phyloP scores from a whole-genome alignment of 2,888 invertebrate species.

The Amiota communis region DNA sequence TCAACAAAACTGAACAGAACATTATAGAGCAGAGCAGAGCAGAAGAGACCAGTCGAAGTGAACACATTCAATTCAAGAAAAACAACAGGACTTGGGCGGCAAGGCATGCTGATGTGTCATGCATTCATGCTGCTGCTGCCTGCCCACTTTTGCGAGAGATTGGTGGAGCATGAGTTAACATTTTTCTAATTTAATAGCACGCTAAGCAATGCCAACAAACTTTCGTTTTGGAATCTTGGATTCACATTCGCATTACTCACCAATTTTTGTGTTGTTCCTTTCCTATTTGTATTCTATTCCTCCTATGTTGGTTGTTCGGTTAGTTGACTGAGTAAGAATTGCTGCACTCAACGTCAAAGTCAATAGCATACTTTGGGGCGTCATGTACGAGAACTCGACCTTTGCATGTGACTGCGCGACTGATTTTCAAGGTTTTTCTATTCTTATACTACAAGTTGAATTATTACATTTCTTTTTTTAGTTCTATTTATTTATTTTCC shows the following conservation, averaged over 20 bases:
- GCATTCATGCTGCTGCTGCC: background rate
- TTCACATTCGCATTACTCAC: background rate
- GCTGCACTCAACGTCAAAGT: conserved; percentile 6
- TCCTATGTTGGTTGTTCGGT: no score
- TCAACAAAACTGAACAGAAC: no score
- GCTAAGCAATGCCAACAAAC: conserved; percentile 17
- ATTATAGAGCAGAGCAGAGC: no score
- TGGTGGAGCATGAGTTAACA: background rate
- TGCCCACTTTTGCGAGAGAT: background rate
- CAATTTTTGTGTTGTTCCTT: no score
- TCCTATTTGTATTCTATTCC: no score
- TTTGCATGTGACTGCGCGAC: conserved; percentile 3
- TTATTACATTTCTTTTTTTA: background rate
- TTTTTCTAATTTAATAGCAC: conserved; percentile 23
- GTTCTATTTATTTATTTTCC: conserved; percentile 1
- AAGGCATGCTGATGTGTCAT: background rate
- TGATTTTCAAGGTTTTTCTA: conserved; percentile 53
- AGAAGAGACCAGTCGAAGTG: no score
- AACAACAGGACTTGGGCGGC: no score
- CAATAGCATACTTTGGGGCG: conserved; percentile 14
- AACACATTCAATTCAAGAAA: no score
- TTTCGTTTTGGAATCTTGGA: background rate
- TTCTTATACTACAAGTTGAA: conserved; percentile 12
- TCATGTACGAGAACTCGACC: background rate
- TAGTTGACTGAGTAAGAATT: no score